A percentile compares a stretch with the other conserved stretches of the same genome.
Conservation (phyloP, 2,797 vertebrate genomes). For the Furcifer pardalis region DNA sequence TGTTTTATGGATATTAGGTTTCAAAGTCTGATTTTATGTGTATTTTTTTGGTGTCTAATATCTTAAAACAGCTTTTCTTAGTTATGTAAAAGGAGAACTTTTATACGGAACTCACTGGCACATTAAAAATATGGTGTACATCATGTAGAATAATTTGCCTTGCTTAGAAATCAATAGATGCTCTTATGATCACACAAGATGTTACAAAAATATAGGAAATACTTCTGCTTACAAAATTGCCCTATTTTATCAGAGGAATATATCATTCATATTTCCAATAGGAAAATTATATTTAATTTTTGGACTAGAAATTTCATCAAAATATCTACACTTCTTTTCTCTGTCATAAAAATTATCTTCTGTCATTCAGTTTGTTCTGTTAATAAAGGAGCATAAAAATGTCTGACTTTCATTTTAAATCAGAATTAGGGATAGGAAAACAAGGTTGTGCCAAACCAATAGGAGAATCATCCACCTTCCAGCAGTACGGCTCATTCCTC, state of each 20-base stretch:
- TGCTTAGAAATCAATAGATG: background rate
- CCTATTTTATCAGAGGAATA: background rate
- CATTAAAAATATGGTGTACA: too few species aligned
- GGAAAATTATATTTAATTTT: background rate
- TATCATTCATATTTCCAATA: background rate
- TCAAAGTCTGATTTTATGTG: background rate
- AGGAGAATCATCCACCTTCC: background rate
- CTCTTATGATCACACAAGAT: background rate
- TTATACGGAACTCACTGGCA: too few species aligned
- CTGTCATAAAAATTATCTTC: background rate
- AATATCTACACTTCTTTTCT: background rate
- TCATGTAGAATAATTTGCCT: too few species aligned
- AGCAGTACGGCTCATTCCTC: background rate
- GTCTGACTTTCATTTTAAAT: background rate
- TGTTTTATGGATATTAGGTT: background rate
- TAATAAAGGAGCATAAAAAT: background rate
- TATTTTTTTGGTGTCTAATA: background rate
- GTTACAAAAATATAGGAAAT: background rate
- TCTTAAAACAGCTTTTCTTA: background rate
- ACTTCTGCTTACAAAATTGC: background rate
- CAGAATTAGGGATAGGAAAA: background rate
- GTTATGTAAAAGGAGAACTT: too few species aligned
- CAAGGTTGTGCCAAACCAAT: background rate
- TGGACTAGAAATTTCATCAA: background rate
- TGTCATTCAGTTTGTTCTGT: background rate